Base-by-base conservation (phyloP, 2,113 vertebrate genomes). In the Proterorhinus semilunaris region DNA sequence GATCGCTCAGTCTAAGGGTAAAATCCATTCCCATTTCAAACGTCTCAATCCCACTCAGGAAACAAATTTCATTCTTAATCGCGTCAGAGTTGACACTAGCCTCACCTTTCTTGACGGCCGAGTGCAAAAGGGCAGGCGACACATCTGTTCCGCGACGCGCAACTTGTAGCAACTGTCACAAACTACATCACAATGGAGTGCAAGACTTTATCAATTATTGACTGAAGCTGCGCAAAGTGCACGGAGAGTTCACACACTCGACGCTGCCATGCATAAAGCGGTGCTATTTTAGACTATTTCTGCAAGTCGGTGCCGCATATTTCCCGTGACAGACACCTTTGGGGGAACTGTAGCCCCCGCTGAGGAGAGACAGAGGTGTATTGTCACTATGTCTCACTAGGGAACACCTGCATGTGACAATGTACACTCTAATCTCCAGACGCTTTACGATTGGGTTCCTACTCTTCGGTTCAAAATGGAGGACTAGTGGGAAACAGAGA, bases 201-300 rank as follows among this genome's bases (percentile, higher is more conserved):
- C 75, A 74, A 76, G 59, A 67, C 4, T 65, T 16, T 59, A 88
- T 87, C 82, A 85, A 85, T 88, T 85, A 89, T 89, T 87, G 85
- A 86, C 74, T 66, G 62, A 42, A 75, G 78, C 58, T 62, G 46
- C 55, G 71, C 10, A 2, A 52, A 58, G 86, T 77, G 74, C 80
- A 81, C 15, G 8, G 10, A 13, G 71, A 86, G 82, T 85, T 89
- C 81, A 85, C 61, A 65, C 80, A 46, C 65, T 13, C 52, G 79
- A 63, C 8, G 48, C 66, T 66, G 66, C 36, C 70, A 21, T 68
- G 76, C 76, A 83, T 75, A 43, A 71, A 78, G 55, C 13, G 15
- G n/a, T 66, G 75, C 59, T 71, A 68, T 69, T 87, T 84, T 21
- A 66, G 74, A 15, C 68, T 43, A 50, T 15, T 67, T 51, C 68